Evolutionary conservation across 2,797 vertebrate genomes (phyloP).

Genomic region (Hoplostethus atlanticus): DNA sequence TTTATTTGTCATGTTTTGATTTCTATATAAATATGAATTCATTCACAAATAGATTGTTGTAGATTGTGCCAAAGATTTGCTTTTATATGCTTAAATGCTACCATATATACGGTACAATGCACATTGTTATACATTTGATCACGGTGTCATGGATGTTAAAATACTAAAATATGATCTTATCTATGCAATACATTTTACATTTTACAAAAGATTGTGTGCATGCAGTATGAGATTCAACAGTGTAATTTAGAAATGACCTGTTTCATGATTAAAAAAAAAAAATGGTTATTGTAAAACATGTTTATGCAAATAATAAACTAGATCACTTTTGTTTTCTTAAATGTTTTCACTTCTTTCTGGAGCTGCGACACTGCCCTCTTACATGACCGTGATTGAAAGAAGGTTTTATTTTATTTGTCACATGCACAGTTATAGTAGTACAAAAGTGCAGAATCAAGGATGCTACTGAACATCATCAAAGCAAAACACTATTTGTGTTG

Average conservation of each 20-base stretch:
- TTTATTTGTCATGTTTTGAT: slow-evolving; percentile 9
- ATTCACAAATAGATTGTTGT: not conserved
- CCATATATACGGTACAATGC: no score
- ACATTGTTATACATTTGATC: no score
- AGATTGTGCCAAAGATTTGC: no score
- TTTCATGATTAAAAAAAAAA: slow-evolving; percentile 9
- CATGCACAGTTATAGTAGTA: no score
- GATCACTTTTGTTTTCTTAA: slow-evolving; percentile 45
- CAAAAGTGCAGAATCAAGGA: slow-evolving; percentile 52
- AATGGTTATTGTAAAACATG: slow-evolving; percentile 40
- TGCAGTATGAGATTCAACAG: not conserved
- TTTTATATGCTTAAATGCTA: no score
- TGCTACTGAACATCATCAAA: slow-evolving; percentile 78
- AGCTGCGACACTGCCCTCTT: no score
- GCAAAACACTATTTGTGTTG: not conserved
- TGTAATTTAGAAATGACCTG: not conserved
- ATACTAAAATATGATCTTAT: not conserved
- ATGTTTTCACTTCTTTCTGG: not conserved
- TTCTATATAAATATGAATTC: slow-evolving; percentile 11
- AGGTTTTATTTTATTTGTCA: no score
- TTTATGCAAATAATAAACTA: slow-evolving; percentile 57
- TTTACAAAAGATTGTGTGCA: no score
- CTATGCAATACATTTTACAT: not conserved
- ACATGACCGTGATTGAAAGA: no score
- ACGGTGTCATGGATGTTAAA: no score